A percentile compares a stretch with the other conserved stretches of the same genome.
phyloP scores from a whole-genome alignment of 2,113 vertebrate species.

The Phrynosoma blainvillii region DNA sequence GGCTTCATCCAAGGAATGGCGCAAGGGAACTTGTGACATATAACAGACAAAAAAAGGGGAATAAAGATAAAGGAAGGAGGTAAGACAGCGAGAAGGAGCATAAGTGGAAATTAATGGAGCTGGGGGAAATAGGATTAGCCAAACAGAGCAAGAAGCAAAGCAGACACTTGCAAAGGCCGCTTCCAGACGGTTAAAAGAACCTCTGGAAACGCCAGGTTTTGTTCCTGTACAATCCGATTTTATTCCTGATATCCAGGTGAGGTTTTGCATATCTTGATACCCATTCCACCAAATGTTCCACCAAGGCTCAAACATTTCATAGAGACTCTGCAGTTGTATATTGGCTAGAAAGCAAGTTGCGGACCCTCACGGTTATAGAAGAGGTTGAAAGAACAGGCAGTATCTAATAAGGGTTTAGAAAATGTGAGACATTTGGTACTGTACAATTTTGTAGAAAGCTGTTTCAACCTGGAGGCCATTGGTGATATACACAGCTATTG shows the following conservation, averaged over 20 bases:
- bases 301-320: neutral
- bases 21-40: too few species aligned
- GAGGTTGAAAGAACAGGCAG: neutral
- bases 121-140: neutral
- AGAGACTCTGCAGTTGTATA: neutral
- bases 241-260: too few species aligned
- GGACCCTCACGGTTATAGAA: neutral
- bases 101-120: neutral
- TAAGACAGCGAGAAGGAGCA: neutral
- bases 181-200: too few species aligned
- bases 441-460: neutral
- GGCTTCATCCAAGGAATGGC: neutral
- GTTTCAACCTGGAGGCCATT: neutral
- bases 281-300: too few species aligned
- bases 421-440: neutral
- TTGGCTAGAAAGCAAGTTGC: neutral
- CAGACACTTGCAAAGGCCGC: neutral
- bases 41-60: neutral
- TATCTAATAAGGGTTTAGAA: neutral
- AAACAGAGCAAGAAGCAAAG: neutral
- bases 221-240: too few species aligned
- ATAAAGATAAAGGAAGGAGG: too few species aligned
- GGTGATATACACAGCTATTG: slow-evolving; percentile 5
- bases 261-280: too few species aligned
- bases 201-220: too few species aligned